Base-by-base conservation (phyloP, 2,113 vertebrate genomes). In the Pterocles gutturalis region DNA sequence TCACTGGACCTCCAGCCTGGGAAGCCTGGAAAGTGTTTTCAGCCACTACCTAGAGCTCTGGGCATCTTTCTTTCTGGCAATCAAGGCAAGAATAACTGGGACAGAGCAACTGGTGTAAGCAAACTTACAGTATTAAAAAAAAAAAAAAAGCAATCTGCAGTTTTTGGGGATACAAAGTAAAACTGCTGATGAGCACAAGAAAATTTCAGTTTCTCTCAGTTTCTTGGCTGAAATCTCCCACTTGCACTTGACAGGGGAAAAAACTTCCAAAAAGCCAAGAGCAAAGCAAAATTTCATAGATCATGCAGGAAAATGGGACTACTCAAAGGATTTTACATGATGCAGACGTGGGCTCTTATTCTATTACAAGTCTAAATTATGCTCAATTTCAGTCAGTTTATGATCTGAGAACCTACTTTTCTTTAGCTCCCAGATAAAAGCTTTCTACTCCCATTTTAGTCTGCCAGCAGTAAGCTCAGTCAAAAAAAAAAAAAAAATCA, bases 111-210 rank as follows among this genome's bases (percentile, higher is more conserved):
- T 53, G 17, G 17, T 83, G 4, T 38, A 83, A 80, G 10, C 25
- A 83, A 83, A 64, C 8, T 15, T 0, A 0, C 13, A 36, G 9
- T 11, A 36, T 49, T 64, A 26, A 1, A 51, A 79, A 26, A 1
- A 51, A 79, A 4, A 26, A 8, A 51, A 10, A 67, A 67, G 31
- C 43, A 17, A 0, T 62, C 36, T 49, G 29, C 5, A 13, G 4
- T 20, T 75, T 8, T 25, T 17, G 24, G 7, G 77, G 17, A 78
- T 53, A 38, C 0, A 1, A 33, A 70, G 9, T 64, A 62, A 61
- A 90, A 55, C 16, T 66, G 58, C 54, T 49, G 33, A 69, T 38
- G 18, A 49, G 48, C 31, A 25, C 19, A 83, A 64, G 34, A 78
- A 62, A 89, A 83, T 53, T 1, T n/a, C n/a, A n/a, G 78, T 36